Conservation (phyloP, 2,888 invertebrate genomes). For the Ellobium chinense region DNA sequence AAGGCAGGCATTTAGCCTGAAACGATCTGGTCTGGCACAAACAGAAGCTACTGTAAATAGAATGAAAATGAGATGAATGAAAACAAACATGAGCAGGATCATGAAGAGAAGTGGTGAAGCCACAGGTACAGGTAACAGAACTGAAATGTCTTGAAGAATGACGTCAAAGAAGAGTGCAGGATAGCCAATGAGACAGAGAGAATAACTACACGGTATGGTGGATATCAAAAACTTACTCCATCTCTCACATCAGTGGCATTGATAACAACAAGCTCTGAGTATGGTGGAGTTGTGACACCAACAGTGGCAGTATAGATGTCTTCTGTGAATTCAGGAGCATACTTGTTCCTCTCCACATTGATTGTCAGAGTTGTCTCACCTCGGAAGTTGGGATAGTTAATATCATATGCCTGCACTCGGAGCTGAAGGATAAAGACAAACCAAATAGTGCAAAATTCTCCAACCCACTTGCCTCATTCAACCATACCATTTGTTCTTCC, state of each 20-base stretch:
- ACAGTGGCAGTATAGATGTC: conserved; percentile 37
- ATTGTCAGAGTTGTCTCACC: conserved; percentile 60
- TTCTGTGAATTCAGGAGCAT: conserved; percentile 60
- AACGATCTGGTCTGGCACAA: no score
- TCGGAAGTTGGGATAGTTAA: conserved; percentile 59
- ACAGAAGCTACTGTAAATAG: no score
- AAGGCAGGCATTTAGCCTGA: no score
- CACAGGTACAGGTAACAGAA: no score
- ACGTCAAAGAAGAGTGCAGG: no score
- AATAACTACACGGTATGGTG: no score
- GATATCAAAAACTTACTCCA: conserved; percentile 43
- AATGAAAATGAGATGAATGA: no score
- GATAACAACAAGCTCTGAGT: conserved; percentile 29
- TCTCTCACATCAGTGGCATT: conserved; percentile 45
- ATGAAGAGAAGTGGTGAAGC: no score
- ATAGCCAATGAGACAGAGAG: no score
- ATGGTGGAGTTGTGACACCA: conserved; percentile 20
- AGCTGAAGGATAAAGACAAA: conserved; percentile 52
- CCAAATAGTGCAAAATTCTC: background rate
- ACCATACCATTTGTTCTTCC: no score
- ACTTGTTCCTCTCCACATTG: conserved; percentile 66
- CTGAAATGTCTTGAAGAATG: no score
- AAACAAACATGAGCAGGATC: no score
- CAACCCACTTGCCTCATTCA: background rate
- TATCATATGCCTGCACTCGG: conserved; percentile 67